These are phyloP conservation scores for Heteromurus nitidus DNA, from an alignment of 2,888 invertebrate genomes.

Conservation along the genomic window DNA sequence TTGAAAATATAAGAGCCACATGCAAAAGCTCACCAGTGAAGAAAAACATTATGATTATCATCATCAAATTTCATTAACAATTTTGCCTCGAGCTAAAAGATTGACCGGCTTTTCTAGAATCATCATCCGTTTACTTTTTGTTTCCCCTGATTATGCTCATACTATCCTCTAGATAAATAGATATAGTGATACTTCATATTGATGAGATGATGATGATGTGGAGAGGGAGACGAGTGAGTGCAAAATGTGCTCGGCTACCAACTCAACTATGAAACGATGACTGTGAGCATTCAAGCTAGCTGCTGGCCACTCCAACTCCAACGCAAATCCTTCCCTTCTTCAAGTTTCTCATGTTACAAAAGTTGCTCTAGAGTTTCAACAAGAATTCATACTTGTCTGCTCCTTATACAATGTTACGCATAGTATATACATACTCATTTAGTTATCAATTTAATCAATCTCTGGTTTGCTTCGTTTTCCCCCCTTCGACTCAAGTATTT, in stretches of 20 bases:
- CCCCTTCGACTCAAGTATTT: too few species aligned
- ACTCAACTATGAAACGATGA: too few species aligned
- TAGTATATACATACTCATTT: constrained; percentile 21
- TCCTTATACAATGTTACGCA: not conserved
- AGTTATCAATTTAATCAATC: constrained; percentile 56
- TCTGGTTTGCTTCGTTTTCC: constrained; percentile 11
- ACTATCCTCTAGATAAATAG: not conserved
- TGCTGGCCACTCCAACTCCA: not conserved
- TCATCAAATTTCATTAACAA: constrained; percentile 53
- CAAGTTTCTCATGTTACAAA: constrained; percentile 1
- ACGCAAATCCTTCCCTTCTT: not conserved
- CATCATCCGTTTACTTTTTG: constrained; percentile 23
- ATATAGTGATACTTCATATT: not conserved
- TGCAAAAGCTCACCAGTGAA: not conserved
- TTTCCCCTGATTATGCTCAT: not conserved
- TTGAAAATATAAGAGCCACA: not conserved
- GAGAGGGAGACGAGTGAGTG: not conserved
- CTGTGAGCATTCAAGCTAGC: too few species aligned
- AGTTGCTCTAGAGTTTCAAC: not conserved
- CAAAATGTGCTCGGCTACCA: not conserved
- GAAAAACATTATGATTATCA: constrained; percentile 12
- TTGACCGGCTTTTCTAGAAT: constrained; percentile 38
- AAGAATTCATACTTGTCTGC: not conserved
- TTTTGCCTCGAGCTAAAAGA: constrained; percentile 43
- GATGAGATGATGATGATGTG: not conserved